A percentile compares a stretch with the other conserved stretches of the same genome.
These are phyloP conservation scores for Trachelus iudaicus DNA, from an alignment of 2,888 invertebrate genomes.

Conservation along the genomic window DNA sequence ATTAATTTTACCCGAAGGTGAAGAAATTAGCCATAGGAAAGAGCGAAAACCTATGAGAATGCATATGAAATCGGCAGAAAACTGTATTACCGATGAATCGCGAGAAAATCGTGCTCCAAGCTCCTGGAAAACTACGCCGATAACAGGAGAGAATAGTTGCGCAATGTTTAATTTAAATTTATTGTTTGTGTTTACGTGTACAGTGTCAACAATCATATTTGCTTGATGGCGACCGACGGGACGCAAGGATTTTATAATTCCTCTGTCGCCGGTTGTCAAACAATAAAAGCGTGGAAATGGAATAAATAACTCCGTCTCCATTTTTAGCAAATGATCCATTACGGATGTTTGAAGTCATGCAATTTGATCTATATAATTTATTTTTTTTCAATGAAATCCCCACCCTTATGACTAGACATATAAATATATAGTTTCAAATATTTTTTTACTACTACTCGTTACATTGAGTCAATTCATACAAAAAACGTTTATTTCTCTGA, in stretches of 20 bases:
- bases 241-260: constrained; percentile 37
- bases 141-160: constrained; percentile 23
- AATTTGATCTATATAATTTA: not conserved
- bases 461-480: too few relatives aligned
- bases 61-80: not conserved
- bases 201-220: constrained; percentile 39
- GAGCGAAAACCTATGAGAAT: not conserved
- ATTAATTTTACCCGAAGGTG: too few relatives aligned
- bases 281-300: constrained; percentile 29
- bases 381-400: not conserved
- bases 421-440: not conserved
- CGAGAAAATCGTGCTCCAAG: not conserved
- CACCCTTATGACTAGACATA: not conserved
- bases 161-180: constrained; percentile 43
- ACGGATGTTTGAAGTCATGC: not conserved
- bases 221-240: constrained; percentile 38
- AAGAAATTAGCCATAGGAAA: not conserved
- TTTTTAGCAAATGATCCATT: not conserved
- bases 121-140: not conserved
- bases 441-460: not conserved
- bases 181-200: constrained; percentile 51
- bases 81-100: not conserved
- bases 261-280: constrained; percentile 44
- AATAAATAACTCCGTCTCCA: constrained; percentile 21
- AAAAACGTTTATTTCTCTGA: not conserved